Conservation (phyloP, 2,888 invertebrate genomes). For the Oxycera nigricornis region DNA sequence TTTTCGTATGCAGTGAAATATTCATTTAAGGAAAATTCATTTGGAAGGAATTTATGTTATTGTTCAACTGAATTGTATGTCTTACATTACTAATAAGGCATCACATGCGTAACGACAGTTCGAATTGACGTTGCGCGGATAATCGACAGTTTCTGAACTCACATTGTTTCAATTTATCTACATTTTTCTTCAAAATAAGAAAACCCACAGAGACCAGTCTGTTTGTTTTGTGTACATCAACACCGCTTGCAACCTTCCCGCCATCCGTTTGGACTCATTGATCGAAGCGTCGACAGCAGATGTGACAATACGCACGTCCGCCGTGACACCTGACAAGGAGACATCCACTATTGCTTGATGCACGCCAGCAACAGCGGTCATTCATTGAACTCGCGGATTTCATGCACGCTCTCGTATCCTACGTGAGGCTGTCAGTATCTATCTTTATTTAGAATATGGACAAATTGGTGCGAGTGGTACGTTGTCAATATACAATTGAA, state of each 20-base stretch:
- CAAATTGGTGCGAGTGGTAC: background rate
- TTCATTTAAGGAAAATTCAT: background rate
- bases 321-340: constrained; percentile 2
- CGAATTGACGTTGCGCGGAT: background rate
- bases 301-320: background rate
- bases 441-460: background rate
- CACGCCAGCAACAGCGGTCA: background rate
- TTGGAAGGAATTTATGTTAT: constrained; percentile 27
- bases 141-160: background rate
- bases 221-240: background rate
- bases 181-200: background rate
- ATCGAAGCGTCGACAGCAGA: background rate
- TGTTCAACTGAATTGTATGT: constrained; percentile 24
- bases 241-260: background rate
- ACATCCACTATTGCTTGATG: background rate
- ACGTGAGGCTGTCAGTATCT: background rate
- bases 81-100: constrained; percentile 24
- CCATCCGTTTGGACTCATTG: background rate
- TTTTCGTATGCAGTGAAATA: background rate
- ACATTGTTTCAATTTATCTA: background rate
- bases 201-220: background rate
- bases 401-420: background rate
- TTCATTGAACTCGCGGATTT: constrained; percentile 2
- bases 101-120: background rate
- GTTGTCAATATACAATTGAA: background rate